A percentile compares a stretch with the other conserved stretches of the same genome.
phyloP scores from a whole-genome alignment of 2,113 vertebrate species.

The Nothobranchius kuhntae region DNA sequence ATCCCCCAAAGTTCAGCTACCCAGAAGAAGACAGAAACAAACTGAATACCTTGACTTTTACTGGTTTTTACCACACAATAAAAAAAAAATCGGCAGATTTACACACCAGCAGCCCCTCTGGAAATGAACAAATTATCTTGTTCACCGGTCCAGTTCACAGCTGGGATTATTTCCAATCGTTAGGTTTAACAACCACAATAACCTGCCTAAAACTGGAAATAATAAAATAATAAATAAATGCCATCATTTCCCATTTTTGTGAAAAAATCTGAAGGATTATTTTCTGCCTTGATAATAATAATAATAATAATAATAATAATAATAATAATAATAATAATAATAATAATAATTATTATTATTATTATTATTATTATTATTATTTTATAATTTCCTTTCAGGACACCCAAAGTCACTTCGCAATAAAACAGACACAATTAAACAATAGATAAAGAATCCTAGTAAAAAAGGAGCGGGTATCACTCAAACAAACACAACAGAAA shows the following conservation, averaged over 20 bases:
- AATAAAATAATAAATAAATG: conserved; percentile 47
- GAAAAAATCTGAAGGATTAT: conserved; percentile 6
- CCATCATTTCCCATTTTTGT: conserved; percentile 45
- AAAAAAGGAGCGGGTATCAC: too few relatives aligned
- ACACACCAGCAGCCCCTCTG: conserved; percentile 65
- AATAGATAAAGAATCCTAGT: too few relatives aligned
- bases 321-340: background rate
- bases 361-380: too few relatives aligned
- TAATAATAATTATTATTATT: too few relatives aligned
- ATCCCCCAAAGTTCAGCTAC: conserved; percentile 54
- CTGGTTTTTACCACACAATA: conserved; percentile 23
- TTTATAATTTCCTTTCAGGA: too few relatives aligned
- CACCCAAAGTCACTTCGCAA: too few relatives aligned
- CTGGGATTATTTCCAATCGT: conserved; percentile 72
- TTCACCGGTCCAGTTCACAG: conserved; percentile 76
- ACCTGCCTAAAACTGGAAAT: conserved; percentile 46
- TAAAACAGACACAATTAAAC: too few relatives aligned
- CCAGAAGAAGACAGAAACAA: conserved; percentile 41
- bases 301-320: too few relatives aligned
- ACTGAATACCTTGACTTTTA: conserved; percentile 33
- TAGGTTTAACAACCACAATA: conserved; percentile 68
- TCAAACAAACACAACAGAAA: too few relatives aligned
- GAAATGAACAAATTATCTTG: conserved; percentile 77
- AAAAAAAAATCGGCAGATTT: conserved; percentile 47
- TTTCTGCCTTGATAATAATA: background rate